Evolutionary conservation across 2,888 invertebrate species (phyloP), one percentile per base, ranked within the genome.

Genomic region (Altica lythri): DNA sequence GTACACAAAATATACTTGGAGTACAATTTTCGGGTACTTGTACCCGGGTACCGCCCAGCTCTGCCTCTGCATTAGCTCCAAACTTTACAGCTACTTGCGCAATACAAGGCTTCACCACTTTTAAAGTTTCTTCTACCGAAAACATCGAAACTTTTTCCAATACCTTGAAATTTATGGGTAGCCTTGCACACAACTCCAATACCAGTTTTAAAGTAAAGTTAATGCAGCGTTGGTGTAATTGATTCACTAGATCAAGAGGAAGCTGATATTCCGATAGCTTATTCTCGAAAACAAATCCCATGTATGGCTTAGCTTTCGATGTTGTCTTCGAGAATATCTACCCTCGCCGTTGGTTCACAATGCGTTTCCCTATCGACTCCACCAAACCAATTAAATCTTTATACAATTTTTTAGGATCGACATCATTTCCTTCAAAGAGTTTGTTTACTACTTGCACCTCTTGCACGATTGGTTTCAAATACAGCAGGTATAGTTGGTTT

Each of bases 401-500:
- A 22, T 22, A 8, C 22, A 22, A 22, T 8, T 22, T 22, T 22
- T 4, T 22, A 22, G 22, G 22, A 42, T 63, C 59, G 32, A 49
- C 29, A 47, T 48, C 40, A n/a, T 60, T 57, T 16, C 30, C 18
- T 46, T 64, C 60, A 53, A 64, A 65, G 8, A 45, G 5, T 53
- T 60, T 56, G 50, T 64, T 63, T 1, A 62, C 55, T 17, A 45
- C 52, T 54, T 66, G 59, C 18, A 68, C 53, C 6, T 65, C 63
- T 2, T 34, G 47, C 25, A 68, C 54, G 40, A 64, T 61, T 42
- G 43, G 43, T 9, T 42, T 17, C 8, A 53, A 22, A 47, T 38
- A 53, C 53, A 25, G 60, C 57, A 12, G 65, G 46, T 63, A 70
- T n/a, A 55, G 50, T 30, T 61, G 61, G 55, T 71, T 64, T 57